Evolutionary conservation across 2,888 invertebrate species (phyloP).

Genomic region (Camponotus fellah): DNA sequence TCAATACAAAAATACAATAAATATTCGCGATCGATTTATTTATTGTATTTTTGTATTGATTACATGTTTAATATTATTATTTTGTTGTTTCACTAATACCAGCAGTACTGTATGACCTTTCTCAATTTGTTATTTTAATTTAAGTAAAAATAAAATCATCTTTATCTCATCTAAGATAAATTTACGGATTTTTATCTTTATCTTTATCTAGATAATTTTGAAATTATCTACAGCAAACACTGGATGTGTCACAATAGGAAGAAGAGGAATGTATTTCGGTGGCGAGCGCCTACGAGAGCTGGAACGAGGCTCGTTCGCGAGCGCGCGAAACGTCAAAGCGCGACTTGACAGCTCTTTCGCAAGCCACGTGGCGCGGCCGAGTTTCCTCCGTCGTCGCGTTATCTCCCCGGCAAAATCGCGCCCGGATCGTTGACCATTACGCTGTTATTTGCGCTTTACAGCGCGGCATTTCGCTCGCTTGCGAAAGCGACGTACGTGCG

Average conservation of each 20-base stretch:
- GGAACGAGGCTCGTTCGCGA: background rate
- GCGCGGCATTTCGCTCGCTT: conserved; percentile 28
- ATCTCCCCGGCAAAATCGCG: conserved; percentile 12
- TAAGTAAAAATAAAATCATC: no score
- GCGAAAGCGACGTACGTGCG: conserved; percentile 34
- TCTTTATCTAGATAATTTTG: no score
- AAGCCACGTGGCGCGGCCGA: conserved; percentile 6
- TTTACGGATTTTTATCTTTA: no score
- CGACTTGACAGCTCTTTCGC: conserved; percentile 31
- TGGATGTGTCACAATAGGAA: background rate
- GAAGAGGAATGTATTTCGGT: conserved; percentile 8
- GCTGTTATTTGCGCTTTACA: conserved; percentile 23
- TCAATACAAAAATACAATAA: no score
- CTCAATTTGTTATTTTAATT: no score
- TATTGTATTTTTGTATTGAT: no score
- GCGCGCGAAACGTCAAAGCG: conserved; percentile 17
- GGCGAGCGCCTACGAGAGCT: background rate
- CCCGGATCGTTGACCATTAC: conserved; percentile 34
- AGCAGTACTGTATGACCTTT: no score
- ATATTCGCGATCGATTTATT: no score
- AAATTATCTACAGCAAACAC: no score
- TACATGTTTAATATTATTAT: no score
- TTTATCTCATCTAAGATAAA: no score
- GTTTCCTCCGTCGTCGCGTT: background rate
- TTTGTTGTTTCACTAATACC: no score